Evolutionary conservation across 2,888 invertebrate species (phyloP), one percentile per base, ranked within the genome.

Genomic region (Tetanocera ferruginea): DNA sequence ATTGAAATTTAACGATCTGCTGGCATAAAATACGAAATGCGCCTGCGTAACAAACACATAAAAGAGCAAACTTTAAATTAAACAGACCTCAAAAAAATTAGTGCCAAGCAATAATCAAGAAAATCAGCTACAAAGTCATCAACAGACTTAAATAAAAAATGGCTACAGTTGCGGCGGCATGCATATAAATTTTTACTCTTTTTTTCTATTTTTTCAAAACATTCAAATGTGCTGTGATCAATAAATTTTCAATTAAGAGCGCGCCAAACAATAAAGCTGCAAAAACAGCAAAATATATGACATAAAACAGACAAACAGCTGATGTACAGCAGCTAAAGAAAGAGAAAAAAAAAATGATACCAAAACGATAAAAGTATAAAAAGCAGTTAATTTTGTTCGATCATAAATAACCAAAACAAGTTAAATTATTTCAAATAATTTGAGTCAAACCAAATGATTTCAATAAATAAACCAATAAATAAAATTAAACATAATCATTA

Each of bases 211-310:
- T n/a, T n/a, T n/a, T n/a, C n/a, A n/a, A n/a, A n/a, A n/a, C 2
- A 60, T 11, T 9, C 60, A 60, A 28, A 60, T 60, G 25, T 25
- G 28, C 25, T 11, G 60, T 11, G 60, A 60, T 60, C 60, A 60
- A 60, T 60, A 60, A 60, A 60, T 60, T 60, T 60, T 60, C 60
- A 60, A 60, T 60, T 60, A 60, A 60, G 60, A 28, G 60, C 60
- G 60, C 60, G 28, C 11, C 60, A 43, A 43, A 43, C 43, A 43
- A 14, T 43, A 11, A 43, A 43, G 11, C 43, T 11, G 43, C 43
- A 8, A 37, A 37, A 37, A 37, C 37, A 37, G 37, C 37, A 37
- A 43, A 43, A 11, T 43, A 11, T 43, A 43, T 43, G 43, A 43
- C 43, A 43, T 43, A 43, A 43, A 43, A 43, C 11, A 43, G 43